Base-by-base conservation (phyloP, 2,113 vertebrate genomes). In the Eolophus roseicapilla region DNA sequence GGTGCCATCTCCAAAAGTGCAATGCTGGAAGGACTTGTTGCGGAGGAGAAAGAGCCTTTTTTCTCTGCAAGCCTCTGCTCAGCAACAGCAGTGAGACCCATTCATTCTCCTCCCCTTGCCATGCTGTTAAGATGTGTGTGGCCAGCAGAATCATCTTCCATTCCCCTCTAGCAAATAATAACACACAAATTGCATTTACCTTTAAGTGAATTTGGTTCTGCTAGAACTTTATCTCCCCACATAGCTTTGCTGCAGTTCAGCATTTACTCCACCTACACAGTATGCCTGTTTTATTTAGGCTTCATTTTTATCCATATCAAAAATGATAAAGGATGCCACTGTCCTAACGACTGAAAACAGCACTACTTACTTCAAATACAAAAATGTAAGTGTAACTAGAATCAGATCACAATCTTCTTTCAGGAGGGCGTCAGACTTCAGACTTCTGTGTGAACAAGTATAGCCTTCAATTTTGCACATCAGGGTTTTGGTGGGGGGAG, bases 391-490 rank as follows among this genome's bases (percentile, higher is more conserved):
- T 49, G 71, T 19, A 49, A 79, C 73, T 13, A 47, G 70, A 17
- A 1, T 37, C 43, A 59, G 46, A 43, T 88, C 53, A 27, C 39
- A 14, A 10, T 62, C 62, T 81, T 65, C 64, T 68, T 50, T 78
- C 82, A 15, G 19, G 35, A 90, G 37, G 49, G 87, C 46, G 62
- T 82, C 90, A 94, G 94, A 62, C 43, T 92, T 88, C 49, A 94
- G 94, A 60, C 43, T 92, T 88, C 49, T 15, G 1, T 21, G 50
- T 18, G 57, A 96, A 81, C 20, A 52, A 87, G 60, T 62, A 85
- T 27, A 92, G 75, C 89, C 62, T 86, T 82, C 1, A 5, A 67
- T 82, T 92, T 88, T 93, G 53, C 67, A 71, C 79, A 73, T 73
- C 65, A 41, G 33, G 23, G 49, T 47, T 19, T 23, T 13, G 57